Percentiles rank a stretch among this genome's conserved stretches.
These are phyloP conservation scores for Clistopyga incitator DNA, from an alignment of 2,888 invertebrate species.

Conservation along the genomic window DNA sequence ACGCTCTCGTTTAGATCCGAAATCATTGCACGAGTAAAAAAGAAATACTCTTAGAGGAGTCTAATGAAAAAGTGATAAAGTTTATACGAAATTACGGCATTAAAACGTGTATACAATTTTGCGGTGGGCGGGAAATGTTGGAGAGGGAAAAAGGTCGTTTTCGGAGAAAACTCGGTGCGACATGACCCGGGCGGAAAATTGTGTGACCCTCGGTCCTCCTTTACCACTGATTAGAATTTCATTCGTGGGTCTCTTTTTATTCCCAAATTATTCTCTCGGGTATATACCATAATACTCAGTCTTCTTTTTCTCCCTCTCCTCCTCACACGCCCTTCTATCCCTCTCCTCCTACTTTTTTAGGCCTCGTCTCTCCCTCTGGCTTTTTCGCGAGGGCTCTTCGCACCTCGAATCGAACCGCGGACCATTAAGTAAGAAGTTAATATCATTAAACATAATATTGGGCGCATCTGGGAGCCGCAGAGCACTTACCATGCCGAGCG, in stretches of 20 bases:
- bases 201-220: conserved; percentile 5
- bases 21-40: conserved; percentile 51
- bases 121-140: conserved; percentile 9
- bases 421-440: conserved; percentile 85
- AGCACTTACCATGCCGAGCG: conserved; percentile 81
- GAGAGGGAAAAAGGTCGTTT: conserved; percentile 33
- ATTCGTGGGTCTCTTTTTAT: conserved; percentile 58
- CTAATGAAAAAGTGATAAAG: conserved; percentile 63
- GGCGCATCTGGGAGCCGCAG: conserved; percentile 84
- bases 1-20: conserved; percentile 55
- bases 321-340: background rate
- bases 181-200: conserved; percentile 22
- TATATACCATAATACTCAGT: conserved; percentile 64
- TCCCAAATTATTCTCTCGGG: conserved; percentile 79
- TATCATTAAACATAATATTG: conserved; percentile 85
- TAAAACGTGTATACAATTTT: conserved; percentile 61
- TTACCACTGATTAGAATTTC: conserved; percentile 53
- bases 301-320: conserved; percentile 66
- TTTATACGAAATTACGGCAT: conserved; percentile 57
- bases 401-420: conserved; percentile 84
- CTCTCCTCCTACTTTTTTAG: conserved; percentile 55
- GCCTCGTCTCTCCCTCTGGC: conserved; percentile 30
- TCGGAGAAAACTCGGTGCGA: conserved; percentile 34
- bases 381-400: conserved; percentile 73
- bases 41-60: conserved; percentile 50